Percentiles rank a stretch among this genome's conserved stretches.
Conservation (phyloP, 2,888 invertebrate species). For the Biston stratarius region DNA sequence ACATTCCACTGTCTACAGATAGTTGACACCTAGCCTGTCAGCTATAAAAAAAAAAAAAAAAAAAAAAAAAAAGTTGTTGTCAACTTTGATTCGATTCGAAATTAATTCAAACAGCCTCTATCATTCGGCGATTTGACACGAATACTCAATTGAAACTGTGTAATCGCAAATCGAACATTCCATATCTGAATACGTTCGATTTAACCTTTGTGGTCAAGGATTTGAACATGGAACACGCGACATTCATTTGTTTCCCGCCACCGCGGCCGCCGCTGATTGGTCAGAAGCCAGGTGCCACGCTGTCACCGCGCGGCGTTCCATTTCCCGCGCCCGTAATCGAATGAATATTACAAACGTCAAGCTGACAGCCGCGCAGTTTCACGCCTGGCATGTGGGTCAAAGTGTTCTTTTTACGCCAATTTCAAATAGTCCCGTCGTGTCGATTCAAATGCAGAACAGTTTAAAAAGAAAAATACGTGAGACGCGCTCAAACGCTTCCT, state of each 20-base stretch:
- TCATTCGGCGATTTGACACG: constrained; percentile 24
- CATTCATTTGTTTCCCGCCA: constrained; percentile 70
- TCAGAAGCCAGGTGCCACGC: constrained; percentile 72
- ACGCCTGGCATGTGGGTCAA: constrained; percentile 72
- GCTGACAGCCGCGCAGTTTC: constrained; percentile 75
- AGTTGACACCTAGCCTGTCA: too few species aligned
- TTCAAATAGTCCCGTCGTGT: constrained; percentile 56
- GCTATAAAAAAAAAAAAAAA: too few species aligned
- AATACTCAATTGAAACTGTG: constrained; percentile 33
- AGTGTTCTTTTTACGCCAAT: constrained; percentile 73
- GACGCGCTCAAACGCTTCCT: constrained; percentile 33
- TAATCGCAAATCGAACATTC: constrained; percentile 59
- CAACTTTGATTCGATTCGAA: constrained; percentile 16
- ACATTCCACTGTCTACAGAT: too few species aligned
- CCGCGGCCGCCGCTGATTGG: constrained; percentile 52
- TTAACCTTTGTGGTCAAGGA: constrained; percentile 68
- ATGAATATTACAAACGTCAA: constrained; percentile 84
- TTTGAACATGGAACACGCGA: constrained; percentile 58
- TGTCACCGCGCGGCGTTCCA: constrained; percentile 76
- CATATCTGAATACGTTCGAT: constrained; percentile 65
- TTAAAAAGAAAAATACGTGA: constrained; percentile 12
- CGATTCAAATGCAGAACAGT: constrained; percentile 19
- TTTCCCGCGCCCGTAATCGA: constrained; percentile 81
- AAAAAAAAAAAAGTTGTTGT: too few species aligned
- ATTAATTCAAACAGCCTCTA: constrained; percentile 37